phyloP scores from a whole-genome alignment of 1,140 invertebrate genomes.

The Bombus picipes region DNA sequence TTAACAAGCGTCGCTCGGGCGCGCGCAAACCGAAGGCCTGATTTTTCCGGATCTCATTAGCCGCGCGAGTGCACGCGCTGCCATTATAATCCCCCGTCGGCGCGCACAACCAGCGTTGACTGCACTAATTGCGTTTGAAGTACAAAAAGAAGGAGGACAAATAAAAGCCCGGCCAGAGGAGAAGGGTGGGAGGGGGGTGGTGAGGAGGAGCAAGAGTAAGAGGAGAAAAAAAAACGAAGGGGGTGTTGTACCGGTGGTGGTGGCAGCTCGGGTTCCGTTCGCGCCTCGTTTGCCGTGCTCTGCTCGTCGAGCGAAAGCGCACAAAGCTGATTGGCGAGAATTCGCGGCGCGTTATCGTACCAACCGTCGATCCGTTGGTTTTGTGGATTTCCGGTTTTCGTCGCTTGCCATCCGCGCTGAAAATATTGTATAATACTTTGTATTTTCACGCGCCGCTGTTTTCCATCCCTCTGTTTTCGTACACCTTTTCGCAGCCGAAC shows the following conservation, averaged over 20 bases:
- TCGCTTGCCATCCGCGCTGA: neutral
- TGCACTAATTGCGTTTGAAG: conserved; percentile 71
- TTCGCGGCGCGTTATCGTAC: conserved; percentile 60
- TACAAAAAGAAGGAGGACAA: conserved; percentile 60
- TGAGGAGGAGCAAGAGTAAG: neutral
- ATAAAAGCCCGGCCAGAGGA: conserved; percentile 41
- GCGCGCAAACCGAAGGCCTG: conserved; percentile 65
- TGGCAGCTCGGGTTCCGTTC: conserved; percentile 26
- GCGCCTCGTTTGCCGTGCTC: conserved; percentile 47
- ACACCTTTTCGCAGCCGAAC: neutral
- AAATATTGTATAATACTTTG: conserved; percentile 31
- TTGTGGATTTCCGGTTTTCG: conserved; percentile 33
- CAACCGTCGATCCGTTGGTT: conserved; percentile 51
- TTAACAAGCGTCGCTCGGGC: conserved; percentile 64
- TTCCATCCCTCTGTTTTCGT: neutral
- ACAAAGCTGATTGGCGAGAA: conserved; percentile 69
- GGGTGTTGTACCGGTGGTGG: neutral
- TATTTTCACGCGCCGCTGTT: conserved; percentile 11
- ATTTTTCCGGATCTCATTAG: conserved; percentile 71
- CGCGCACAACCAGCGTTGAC: conserved; percentile 62
- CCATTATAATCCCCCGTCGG: conserved; percentile 66
- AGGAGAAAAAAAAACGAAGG: neutral
- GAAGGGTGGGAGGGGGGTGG: neutral
- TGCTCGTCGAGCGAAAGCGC: conserved; percentile 47
- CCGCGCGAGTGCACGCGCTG: conserved; percentile 62